These are phyloP conservation scores for Halcyon smyrnensis DNA, from an alignment of 2,797 vertebrate species.

Conservation along the genomic window DNA sequence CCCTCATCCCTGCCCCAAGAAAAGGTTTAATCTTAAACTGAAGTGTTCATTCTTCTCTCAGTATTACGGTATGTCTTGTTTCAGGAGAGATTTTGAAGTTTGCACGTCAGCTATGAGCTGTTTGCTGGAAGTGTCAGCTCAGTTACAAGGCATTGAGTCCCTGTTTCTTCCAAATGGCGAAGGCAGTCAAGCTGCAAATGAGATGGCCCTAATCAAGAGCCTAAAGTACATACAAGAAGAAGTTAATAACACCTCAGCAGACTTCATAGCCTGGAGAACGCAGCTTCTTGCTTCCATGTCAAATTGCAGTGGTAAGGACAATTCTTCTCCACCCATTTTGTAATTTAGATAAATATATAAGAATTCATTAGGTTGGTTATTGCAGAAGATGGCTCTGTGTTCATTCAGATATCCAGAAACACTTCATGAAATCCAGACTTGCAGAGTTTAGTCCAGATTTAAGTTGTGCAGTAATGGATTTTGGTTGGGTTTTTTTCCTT, in stretches of 20 bases:
- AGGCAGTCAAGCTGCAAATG: constrained; percentile 53
- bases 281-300: constrained; percentile 79
- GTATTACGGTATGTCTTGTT: constrained; percentile 16
- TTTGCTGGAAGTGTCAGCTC: constrained; percentile 81
- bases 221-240: constrained; percentile 84
- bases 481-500: background rate
- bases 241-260: constrained; percentile 78
- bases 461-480: background rate
- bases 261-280: constrained; percentile 90
- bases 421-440: background rate
- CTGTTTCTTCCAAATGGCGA: constrained; percentile 82
- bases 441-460: background rate
- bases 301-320: constrained; percentile 68
- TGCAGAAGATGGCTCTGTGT: background rate
- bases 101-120: constrained; percentile 84
- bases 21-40: background rate
- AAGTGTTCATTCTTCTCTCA: background rate
- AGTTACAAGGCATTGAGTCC: constrained; percentile 83
- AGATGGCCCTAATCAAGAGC: constrained; percentile 81
- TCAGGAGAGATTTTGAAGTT: constrained; percentile 86
- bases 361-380: background rate
- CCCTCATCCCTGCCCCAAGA: background rate
- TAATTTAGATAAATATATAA: background rate
- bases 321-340: background rate
- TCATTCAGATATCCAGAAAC: background rate